Evolutionary conservation across 2,888 invertebrate species (phyloP).

Genomic region (Argynnis bischoffii): DNA sequence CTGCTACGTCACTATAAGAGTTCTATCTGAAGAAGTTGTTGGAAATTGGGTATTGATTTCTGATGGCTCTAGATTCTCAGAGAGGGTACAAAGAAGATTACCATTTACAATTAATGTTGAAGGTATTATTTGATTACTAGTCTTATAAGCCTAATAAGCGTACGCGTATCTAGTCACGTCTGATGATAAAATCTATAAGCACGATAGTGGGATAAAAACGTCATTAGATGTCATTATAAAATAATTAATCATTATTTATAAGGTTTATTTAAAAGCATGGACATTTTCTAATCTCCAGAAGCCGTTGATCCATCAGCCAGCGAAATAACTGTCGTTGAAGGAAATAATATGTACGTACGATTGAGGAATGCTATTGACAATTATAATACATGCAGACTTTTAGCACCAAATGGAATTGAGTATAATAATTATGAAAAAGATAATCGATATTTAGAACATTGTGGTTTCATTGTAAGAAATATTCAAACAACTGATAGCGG

Average conservation of each 20-base stretch:
- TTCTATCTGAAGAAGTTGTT: conserved; percentile 49
- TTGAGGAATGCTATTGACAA: conserved; percentile 49
- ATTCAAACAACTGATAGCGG: conserved; percentile 50
- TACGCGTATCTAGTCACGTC: conserved; percentile 65
- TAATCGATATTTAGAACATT: conserved; percentile 44
- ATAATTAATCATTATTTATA: neutral
- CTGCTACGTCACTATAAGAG: conserved; percentile 54
- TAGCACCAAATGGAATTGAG: conserved; percentile 47
- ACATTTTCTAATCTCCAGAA: conserved; percentile 50
- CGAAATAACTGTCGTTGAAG: conserved; percentile 50
- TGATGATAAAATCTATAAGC: conserved; percentile 53
- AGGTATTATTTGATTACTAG: conserved; percentile 53
- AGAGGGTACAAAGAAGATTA: conserved; percentile 56
- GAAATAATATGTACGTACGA: conserved; percentile 57
- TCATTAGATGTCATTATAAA: conserved; percentile 17
- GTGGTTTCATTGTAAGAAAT: conserved; percentile 56
- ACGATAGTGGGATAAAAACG: conserved; percentile 40
- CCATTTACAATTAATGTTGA: conserved; percentile 59
- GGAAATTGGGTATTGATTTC: conserved; percentile 66
- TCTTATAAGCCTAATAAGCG: conserved; percentile 22
- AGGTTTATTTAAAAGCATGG: neutral
- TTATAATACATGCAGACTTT: conserved; percentile 56
- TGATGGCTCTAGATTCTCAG: conserved; percentile 45
- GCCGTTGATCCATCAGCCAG: conserved; percentile 50
- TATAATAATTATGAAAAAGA: conserved; percentile 44